phyloP scores from a whole-genome alignment of 2,797 vertebrate species.

The Mallotus villosus region DNA sequence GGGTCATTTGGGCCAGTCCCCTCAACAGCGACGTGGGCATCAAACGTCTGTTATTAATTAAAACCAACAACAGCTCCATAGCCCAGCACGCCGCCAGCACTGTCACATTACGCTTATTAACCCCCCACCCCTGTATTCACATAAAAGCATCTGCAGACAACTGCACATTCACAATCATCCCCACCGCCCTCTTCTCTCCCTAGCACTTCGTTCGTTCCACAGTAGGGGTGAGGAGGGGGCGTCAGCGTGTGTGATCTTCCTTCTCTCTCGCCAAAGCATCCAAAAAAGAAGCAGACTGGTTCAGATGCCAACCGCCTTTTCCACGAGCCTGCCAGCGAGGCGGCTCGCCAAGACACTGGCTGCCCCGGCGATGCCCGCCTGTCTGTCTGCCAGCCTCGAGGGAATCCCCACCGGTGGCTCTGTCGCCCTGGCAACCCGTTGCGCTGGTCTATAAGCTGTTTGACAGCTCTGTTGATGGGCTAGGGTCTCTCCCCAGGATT shows the following conservation, averaged over 20 bases:
- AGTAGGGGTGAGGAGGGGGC: slow-evolving; percentile 65
- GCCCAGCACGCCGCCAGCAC: slow-evolving; percentile 59
- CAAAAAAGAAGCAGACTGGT: slow-evolving; percentile 30
- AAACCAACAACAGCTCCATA: slow-evolving; percentile 55
- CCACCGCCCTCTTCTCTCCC: slow-evolving; percentile 43
- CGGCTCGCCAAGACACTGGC: slow-evolving; percentile 59
- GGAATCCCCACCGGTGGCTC: slow-evolving; percentile 57
- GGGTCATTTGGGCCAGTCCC: slow-evolving; percentile 54
- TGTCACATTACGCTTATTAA: slow-evolving; percentile 67
- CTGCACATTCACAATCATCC: slow-evolving; percentile 63
- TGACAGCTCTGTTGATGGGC: slow-evolving; percentile 73
- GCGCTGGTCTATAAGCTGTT: slow-evolving; percentile 68
- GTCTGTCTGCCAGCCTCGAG: slow-evolving; percentile 69
- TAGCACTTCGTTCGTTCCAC: slow-evolving; percentile 64
- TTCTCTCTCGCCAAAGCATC: slow-evolving; percentile 49
- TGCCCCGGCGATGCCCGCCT: slow-evolving; percentile 58
- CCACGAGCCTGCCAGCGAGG: slow-evolving; percentile 43
- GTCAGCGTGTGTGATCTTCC: slow-evolving; percentile 53
- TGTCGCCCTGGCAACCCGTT: slow-evolving; percentile 61
- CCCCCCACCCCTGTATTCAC: slow-evolving; percentile 57
- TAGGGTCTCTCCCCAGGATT: slow-evolving; percentile 26
- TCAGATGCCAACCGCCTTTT: slow-evolving; percentile 58
- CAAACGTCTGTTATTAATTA: slow-evolving; percentile 71
- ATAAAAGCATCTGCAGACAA: slow-evolving; percentile 69
- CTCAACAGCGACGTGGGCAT: slow-evolving; percentile 58